Conservation (phyloP, 2,888 invertebrate genomes). For the Gonocerus acuteangulatus region DNA sequence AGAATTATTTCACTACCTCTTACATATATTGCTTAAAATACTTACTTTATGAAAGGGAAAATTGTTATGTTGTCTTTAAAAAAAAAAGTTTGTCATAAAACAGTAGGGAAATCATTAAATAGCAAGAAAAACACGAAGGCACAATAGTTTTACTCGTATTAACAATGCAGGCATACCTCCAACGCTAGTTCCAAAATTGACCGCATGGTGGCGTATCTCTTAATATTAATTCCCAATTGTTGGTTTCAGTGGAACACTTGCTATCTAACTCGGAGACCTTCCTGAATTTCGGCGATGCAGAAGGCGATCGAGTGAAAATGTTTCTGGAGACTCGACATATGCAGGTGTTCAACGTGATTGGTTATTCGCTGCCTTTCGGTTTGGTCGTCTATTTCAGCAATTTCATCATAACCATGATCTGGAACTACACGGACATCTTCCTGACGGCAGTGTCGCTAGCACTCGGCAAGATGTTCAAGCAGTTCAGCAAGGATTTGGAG, state of each 20-base stretch:
- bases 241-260: conserved; percentile 52
- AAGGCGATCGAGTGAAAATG: conserved; percentile 42
- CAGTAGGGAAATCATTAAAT: too few relatives aligned
- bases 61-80: too few relatives aligned
- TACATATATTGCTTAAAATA: too few relatives aligned
- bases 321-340: conserved; percentile 24
- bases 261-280: conserved; percentile 54
- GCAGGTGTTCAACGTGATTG: conserved; percentile 37
- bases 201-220: too few relatives aligned
- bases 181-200: too few relatives aligned
- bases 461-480: conserved; percentile 38
- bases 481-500: conserved; percentile 46
- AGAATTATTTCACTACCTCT: too few relatives aligned
- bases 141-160: too few relatives aligned
- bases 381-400: conserved; percentile 35
- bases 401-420: conserved; percentile 39
- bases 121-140: too few relatives aligned
- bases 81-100: too few relatives aligned
- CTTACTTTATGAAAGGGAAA: too few relatives aligned
- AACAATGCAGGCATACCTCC: too few relatives aligned
- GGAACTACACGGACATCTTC: conserved; percentile 41
- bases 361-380: conserved; percentile 33
- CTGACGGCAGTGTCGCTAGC: conserved; percentile 40
- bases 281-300: conserved; percentile 47
- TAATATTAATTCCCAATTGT: too few relatives aligned